Evolutionary conservation across 2,888 invertebrate species (phyloP), one percentile per base, ranked within the genome.

Genomic region (Allolobophora icterica): DNA sequence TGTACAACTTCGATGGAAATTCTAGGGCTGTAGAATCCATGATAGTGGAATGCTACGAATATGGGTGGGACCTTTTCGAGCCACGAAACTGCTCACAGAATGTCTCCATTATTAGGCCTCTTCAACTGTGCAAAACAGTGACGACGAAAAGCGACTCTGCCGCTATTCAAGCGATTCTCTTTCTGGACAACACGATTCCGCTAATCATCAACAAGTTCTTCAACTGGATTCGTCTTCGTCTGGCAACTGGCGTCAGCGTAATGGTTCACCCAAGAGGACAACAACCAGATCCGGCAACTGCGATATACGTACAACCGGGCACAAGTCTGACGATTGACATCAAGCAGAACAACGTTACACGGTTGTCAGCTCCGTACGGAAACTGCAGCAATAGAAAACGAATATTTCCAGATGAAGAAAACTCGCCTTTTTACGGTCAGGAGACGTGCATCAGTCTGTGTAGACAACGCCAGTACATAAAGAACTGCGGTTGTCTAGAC

Each of bases 301-400:
- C 83, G 6, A 33, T 83, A 19, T 83, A 24, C 83, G 83, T 33
- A 33, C 83, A 15, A 1, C 83, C 83, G 13, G 83, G 83, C 21
- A 83, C 83, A 83, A 33, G 33, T 33, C 2, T 83, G 30, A 30
- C 1, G 1, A 30, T 83, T 13, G 33, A 33, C 83, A 5, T 83
- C 1, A 83, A 83, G 83, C 90, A 90, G 90, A 42, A 21, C 24
- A 90, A 40, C 45, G n/a, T 90, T 52, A 90, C 40, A 13, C 21
- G 52, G n/a, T 45, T 90, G 19, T 11, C 42, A 30, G 19, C 8
- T 40, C 90, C 90, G 13, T 90, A 90, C 45, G 90, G 90, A 40
- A 45, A 4, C 30, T 90, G 90, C 52, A 90, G n/a, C 21, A 2
- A 33, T 33, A 83, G 33, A 83, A 30, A 83, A 30, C n/a, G 33